Conservation (phyloP, 92 coral and sea anemone species). For the Palythoa grandis region DNA sequence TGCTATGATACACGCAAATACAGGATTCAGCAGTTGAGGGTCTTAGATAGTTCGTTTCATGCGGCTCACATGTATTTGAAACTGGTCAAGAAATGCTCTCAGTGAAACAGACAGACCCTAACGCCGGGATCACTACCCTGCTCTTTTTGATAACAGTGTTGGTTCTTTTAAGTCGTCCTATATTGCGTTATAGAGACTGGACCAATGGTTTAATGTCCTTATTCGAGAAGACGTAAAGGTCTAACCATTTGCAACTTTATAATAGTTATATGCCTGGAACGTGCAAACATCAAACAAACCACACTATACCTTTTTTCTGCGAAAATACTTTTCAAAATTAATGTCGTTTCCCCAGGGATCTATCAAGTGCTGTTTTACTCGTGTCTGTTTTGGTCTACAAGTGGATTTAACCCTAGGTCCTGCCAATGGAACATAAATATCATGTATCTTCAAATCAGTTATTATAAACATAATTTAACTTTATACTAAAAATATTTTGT, state of each 20-base stretch:
- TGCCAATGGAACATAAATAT: conserved; percentile 15
- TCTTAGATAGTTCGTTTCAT: too few relatives aligned
- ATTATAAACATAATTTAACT: too few relatives aligned
- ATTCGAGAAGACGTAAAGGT: too few relatives aligned
- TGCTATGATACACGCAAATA: too few relatives aligned
- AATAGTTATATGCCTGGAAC: background rate
- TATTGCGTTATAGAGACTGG: background rate
- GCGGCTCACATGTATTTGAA: too few relatives aligned
- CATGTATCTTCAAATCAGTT: background rate
- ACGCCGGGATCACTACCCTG: too few relatives aligned
- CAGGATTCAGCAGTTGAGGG: too few relatives aligned
- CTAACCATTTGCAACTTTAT: background rate
- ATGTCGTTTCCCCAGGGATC: conserved; percentile 74
- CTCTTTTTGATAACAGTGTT: too few relatives aligned
- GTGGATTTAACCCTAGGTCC: conserved; percentile 44
- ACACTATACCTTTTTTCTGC: conserved; percentile 67
- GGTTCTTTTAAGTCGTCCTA: too few relatives aligned
- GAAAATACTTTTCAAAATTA: conserved; percentile 69
- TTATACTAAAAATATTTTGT: too few relatives aligned
- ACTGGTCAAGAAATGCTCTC: too few relatives aligned
- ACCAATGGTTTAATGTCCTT: background rate
- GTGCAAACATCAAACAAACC: background rate
- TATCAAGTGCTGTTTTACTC: conserved; percentile 69
- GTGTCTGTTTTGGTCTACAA: conserved; percentile 71
- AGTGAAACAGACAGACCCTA: too few relatives aligned